Base-by-base conservation (phyloP, 92 coral and sea anemone species). In the Parazoanthus darwini region DNA sequence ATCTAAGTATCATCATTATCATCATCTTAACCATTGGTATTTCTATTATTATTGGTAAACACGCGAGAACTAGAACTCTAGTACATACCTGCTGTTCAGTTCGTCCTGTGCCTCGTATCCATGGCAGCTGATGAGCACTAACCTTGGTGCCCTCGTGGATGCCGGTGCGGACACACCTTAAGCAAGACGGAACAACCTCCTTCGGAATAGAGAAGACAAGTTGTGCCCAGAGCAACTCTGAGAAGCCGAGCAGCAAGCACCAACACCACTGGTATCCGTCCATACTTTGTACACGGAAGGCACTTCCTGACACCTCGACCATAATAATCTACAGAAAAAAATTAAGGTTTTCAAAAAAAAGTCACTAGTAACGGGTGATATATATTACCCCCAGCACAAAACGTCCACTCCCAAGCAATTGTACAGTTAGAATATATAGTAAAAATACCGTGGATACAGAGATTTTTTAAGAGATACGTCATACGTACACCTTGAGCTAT, bases 201-300 rank as follows among this genome's bases (percentile, higher is more conserved):
- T 95, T 95, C 36, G 98, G 98, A 66, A 95, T 77, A 43, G 94
- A 80, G 88, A 93, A 92, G 90, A 95, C 51, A 59, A 95, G 29
- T 89, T 95, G 98, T 67, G 93, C 98, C 98, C 98, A 95, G 78
- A 95, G 82, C 51, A 95, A 94, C 89, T 95, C 96, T 5, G 98
- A 92, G 86, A 95, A 90, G 22, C 98, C 98, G 58, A 95, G 89
- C 56, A 95, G 92, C 68, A 93, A 44, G 77, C 98, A 93, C 98
- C 98, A 95, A 77, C 90, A 87, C 98, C 98, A 95, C 91, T 93
- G 96, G 74, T 93, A 81, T 6, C 75, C 80, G 46, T 93, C 96
- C 98, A 95, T 93, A 11, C 90, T 91, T 38, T 78, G 63, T 74
- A 94, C 95, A 86, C 94, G 93, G 88, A 95, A 95, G 9, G 98